These are phyloP conservation scores for Dendrophyllia cribrosa DNA, from an alignment of 64 coral and sea anemone genomes.

Conservation along the genomic window DNA sequence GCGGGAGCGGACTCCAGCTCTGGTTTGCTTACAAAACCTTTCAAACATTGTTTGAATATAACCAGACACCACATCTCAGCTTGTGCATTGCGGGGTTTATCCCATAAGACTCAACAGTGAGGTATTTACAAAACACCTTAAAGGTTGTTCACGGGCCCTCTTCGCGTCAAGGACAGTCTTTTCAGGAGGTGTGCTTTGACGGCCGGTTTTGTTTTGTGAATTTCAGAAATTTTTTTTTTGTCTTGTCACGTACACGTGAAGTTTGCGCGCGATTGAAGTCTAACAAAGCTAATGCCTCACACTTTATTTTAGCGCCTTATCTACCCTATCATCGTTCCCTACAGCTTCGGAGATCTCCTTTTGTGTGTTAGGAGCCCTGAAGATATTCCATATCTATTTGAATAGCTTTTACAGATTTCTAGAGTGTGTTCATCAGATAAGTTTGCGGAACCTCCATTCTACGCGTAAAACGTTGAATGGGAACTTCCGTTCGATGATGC, in stretches of 20 bases:
- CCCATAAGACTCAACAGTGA: constrained; percentile 57
- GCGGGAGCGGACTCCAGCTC: constrained; percentile 82
- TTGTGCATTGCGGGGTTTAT: constrained; percentile 74
- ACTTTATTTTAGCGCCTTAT: constrained; percentile 69
- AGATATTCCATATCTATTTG: constrained; percentile 86
- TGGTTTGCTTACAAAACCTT: constrained; percentile 94
- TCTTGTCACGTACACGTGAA: constrained; percentile 40
- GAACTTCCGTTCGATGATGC: constrained; percentile 95
- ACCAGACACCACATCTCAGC: constrained; percentile 85
- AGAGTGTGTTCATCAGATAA: constrained; percentile 88
- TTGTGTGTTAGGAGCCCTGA: constrained; percentile 81
- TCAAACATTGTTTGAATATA: constrained; percentile 95
- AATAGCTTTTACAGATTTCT: constrained; percentile 86
- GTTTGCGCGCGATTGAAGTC: not conserved
- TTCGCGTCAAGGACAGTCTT: not conserved
- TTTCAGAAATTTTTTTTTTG: not conserved
- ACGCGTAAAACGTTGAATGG: constrained; percentile 89
- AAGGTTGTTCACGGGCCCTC: constrained; percentile 1
- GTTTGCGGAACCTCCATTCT: constrained; percentile 74
- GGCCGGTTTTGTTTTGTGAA: not conserved
- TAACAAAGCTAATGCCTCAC: constrained; percentile 22
- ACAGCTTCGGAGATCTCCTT: constrained; percentile 81
- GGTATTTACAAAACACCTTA: constrained; percentile 53
- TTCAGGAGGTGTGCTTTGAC: constrained; percentile 22
- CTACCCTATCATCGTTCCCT: constrained; percentile 75